These are phyloP conservation scores for Chitala chitala DNA, from an alignment of 2,113 vertebrate genomes.

Conservation along the genomic window DNA sequence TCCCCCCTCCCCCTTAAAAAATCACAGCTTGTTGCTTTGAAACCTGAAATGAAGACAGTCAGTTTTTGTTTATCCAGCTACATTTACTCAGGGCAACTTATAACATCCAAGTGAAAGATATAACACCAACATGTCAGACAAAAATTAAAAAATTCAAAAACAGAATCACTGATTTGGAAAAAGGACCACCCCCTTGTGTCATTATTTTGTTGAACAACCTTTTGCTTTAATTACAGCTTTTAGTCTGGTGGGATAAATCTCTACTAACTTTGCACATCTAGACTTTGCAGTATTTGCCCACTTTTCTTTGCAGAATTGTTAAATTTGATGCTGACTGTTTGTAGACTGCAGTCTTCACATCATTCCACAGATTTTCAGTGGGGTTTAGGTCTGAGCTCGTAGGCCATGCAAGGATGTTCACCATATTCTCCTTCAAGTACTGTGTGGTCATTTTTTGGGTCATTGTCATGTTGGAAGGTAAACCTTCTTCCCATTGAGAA, in stretches of 20 bases:
- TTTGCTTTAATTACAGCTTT: not conserved
- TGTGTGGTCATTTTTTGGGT: conserved; percentile 2
- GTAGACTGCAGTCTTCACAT: not conserved
- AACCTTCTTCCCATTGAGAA: conserved; percentile 8
- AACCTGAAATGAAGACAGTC: not conserved
- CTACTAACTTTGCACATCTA: conserved; percentile 6
- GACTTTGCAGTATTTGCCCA: conserved; percentile 1
- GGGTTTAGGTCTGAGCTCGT: conserved; percentile 1
- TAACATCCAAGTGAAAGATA: not conserved
- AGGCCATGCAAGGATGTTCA: not conserved
- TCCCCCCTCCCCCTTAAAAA: not conserved
- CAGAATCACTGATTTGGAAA: not conserved
- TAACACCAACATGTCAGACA: not conserved
- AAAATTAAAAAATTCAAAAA: not conserved
- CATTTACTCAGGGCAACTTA: not conserved
- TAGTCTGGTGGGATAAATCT: not conserved
- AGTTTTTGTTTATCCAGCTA: not conserved
- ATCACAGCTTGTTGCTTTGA: conserved; percentile 2
- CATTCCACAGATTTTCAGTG: conserved; percentile 7
- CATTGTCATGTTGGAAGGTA: conserved; percentile 6
- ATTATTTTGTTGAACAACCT: not conserved
- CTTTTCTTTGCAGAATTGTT: too few species aligned
- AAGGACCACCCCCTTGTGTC: not conserved
- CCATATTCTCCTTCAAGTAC: not conserved
- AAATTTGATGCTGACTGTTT: not conserved